A percentile compares a stretch with the other conserved stretches of the same genome.
These are phyloP conservation scores for Mobula birostris DNA, from an alignment of 2,113 vertebrate genomes.

Conservation along the genomic window DNA sequence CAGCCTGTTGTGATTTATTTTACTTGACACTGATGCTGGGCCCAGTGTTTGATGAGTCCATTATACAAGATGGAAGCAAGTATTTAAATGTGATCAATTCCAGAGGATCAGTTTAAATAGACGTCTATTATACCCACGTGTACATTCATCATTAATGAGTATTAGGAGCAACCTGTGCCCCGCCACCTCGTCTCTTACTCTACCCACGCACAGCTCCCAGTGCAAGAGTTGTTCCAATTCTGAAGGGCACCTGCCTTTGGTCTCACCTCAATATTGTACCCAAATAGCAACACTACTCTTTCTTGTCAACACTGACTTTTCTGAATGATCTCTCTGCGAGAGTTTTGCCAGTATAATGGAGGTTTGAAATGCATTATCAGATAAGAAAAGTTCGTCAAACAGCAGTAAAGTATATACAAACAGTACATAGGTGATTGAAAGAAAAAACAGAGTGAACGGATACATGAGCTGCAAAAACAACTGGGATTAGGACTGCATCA, in stretches of 20 bases:
- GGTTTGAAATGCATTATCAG: background rate
- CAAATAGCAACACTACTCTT: background rate
- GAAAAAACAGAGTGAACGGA: background rate
- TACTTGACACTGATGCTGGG: background rate
- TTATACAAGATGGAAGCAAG: background rate
- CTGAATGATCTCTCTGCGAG: background rate
- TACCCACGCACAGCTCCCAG: too few species aligned
- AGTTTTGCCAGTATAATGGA: background rate
- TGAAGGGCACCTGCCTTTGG: background rate
- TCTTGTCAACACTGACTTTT: background rate
- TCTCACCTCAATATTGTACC: background rate
- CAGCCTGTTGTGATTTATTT: background rate
- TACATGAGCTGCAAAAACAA: background rate
- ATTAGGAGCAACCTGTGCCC: too few species aligned
- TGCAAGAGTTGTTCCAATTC: background rate
- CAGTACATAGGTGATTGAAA: background rate
- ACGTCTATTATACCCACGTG: too few species aligned
- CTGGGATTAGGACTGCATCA: background rate
- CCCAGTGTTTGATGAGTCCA: background rate
- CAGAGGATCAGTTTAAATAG: too few species aligned
- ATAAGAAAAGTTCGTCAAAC: background rate
- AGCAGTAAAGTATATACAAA: background rate
- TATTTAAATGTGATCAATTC: too few species aligned
- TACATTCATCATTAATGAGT: too few species aligned
- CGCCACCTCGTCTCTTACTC: too few species aligned